These are phyloP conservation scores for Aselliscus stoliczkanus DNA, from an alignment of 2,797 vertebrate genomes.

Conservation along the genomic window DNA sequence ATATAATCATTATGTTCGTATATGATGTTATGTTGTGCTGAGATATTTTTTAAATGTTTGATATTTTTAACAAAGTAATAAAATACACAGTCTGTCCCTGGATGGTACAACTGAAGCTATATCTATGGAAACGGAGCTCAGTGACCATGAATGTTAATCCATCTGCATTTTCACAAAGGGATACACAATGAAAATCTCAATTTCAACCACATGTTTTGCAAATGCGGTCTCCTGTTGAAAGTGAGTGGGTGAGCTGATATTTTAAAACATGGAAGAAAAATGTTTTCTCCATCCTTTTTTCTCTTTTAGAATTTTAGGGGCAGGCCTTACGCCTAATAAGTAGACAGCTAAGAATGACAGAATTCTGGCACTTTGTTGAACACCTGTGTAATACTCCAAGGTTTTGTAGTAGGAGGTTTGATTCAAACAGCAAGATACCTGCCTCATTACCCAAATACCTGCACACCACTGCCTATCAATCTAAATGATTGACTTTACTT, in stretches of 20 bases:
- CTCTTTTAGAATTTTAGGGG: neutral
- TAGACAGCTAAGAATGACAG: neutral
- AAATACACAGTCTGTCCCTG: slow-evolving; percentile 32
- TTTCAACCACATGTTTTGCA: neutral
- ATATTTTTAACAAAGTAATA: slow-evolving; percentile 56
- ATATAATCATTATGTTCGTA: slow-evolving; percentile 1
- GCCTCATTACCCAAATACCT: neutral
- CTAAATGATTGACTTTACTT: slow-evolving; percentile 1
- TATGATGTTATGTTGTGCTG: neutral
- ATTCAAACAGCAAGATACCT: neutral
- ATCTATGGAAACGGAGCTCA: slow-evolving; percentile 30
- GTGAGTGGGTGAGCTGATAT: neutral
- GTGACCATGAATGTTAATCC: neutral
- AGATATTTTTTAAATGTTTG: neutral
- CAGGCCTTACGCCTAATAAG: neutral
- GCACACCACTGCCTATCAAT: neutral
- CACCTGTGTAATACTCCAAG: neutral
- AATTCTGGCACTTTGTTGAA: neutral
- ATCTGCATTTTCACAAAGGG: slow-evolving; percentile 21
- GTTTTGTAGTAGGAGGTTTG: neutral
- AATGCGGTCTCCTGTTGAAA: neutral
- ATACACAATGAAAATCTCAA: neutral
- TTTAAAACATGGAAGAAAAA: neutral
- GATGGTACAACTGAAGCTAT: neutral
- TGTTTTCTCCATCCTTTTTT: neutral